These are phyloP conservation scores for Clarias pachynema DNA, from an alignment of 2,797 vertebrate species.

Conservation along the genomic window DNA sequence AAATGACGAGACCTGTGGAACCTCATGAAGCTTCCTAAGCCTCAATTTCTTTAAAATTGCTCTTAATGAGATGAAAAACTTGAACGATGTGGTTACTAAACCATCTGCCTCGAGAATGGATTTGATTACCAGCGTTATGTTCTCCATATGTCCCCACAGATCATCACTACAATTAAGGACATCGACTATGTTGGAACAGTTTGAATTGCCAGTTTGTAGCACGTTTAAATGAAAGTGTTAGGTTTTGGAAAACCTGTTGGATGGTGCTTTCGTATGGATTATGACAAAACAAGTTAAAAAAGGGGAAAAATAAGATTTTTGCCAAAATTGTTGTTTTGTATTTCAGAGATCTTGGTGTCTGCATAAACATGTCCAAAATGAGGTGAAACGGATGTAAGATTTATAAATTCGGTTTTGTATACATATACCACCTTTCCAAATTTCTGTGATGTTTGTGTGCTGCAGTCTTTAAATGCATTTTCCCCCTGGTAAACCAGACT, in stretches of 20 bases:
- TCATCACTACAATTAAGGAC: not conserved
- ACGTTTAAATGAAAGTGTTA: not conserved
- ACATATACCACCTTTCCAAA: not conserved
- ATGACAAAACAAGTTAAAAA: not conserved
- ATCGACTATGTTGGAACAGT: slow-evolving; percentile 9
- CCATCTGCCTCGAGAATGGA: not conserved
- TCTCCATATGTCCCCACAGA: slow-evolving; percentile 4
- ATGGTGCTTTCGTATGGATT: not conserved
- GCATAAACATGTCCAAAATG: not conserved
- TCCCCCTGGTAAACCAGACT: not conserved
- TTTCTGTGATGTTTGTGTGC: not conserved
- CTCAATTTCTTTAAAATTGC: not conserved
- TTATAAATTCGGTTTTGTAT: not conserved
- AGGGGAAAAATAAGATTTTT: not conserved
- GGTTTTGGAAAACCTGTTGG: not conserved
- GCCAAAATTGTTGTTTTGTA: not conserved
- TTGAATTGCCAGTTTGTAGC: not conserved
- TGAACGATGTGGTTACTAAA: not conserved
- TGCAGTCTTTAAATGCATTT: not conserved
- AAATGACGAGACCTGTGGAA: not conserved
- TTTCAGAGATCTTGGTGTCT: not conserved
- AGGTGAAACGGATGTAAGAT: not conserved
- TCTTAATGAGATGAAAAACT: not conserved
- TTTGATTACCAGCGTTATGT: not conserved
- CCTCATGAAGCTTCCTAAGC: not conserved